Base-by-base conservation (phyloP, 2,888 invertebrate genomes). In the Athetis lepigone region DNA sequence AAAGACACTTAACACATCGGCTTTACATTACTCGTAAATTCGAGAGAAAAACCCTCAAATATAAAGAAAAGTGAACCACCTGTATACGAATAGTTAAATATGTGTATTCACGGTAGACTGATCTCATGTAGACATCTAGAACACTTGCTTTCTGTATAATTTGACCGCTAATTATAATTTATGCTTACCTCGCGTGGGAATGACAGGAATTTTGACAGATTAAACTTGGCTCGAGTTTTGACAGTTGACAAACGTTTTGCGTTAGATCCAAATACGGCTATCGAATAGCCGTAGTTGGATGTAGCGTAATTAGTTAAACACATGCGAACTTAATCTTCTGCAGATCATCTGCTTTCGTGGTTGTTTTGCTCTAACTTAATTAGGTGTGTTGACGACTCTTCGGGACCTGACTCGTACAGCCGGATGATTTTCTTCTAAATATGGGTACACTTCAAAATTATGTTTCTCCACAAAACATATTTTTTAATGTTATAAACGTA, bases 101-200 rank as follows among this genome's bases (percentile, higher is more conserved):
- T 57, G 52, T 40, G 43, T 43, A 52, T 56, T 42, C 37, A 37
- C 29, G 33, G 36, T 47, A 9, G 11, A 43, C 42, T 40, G n/a
- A 27, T 39, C 37, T 21, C 25, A 51, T 18, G 16, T 36, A 54
- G 62, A 62, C 62, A 49, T 9, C 23, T 13, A n/a, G 27, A 68
- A 62, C 69, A 62, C 50, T 54, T 68, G 71, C 66, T 74, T 56
- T 70, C 49, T 66, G 40, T 50, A 54, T 46, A 52, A 68, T 46
- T 50, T 46, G 37, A 29, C 21, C 42, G 7, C 52, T 74, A 71
- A 71, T 71, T 70, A 52, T 74, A 54, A 73, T 46, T 27, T 56
- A 74, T 57, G 49, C 18, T 9, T 57, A 50, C 27, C 49, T 62
- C 37, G 57, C 56, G 70, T 57, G 75, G 49, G 52, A 68, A 57